Conservation (phyloP, 2,113 vertebrate species). For the Neodon shergylaensis region DNA sequence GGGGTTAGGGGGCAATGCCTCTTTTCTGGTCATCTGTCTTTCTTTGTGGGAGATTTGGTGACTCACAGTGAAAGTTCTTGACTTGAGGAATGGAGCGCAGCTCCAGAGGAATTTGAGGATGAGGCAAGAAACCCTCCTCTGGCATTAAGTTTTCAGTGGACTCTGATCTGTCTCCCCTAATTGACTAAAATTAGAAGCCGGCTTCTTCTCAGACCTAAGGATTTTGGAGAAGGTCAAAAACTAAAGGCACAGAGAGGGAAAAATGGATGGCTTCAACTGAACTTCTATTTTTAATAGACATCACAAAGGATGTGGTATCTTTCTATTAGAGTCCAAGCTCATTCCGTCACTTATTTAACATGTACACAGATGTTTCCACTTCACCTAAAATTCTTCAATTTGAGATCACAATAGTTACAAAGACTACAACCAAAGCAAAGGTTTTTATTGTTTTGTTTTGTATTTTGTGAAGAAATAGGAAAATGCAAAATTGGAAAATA, state of each 20-base stretch:
- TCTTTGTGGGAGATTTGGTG: not conserved
- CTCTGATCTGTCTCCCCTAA: not conserved
- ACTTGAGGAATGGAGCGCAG: not conserved
- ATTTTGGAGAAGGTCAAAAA: not conserved
- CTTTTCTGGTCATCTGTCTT: not conserved
- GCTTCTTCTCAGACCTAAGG: not conserved
- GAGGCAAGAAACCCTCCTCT: not conserved
- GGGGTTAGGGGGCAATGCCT: accelerated
- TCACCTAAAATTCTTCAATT: conserved; percentile 57
- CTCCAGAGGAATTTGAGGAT: not conserved
- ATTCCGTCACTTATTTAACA: not conserved
- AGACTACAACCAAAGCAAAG: not conserved
- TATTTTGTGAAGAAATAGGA: conserved; percentile 22
- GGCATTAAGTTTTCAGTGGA: not conserved
- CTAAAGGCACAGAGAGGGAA: not conserved
- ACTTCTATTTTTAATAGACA: not conserved
- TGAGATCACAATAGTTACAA: conserved; percentile 53
- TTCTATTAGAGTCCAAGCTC: not conserved
- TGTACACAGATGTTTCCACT: not conserved
- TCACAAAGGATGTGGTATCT: not conserved
- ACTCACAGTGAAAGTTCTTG: not conserved
- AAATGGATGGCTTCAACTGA: not conserved
- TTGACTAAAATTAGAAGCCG: not conserved
- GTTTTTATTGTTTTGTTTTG: not conserved
- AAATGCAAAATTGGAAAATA: conserved; percentile 41